Conservation (phyloP, 2,888 invertebrate species). For the Allolobophora icterica region DNA sequence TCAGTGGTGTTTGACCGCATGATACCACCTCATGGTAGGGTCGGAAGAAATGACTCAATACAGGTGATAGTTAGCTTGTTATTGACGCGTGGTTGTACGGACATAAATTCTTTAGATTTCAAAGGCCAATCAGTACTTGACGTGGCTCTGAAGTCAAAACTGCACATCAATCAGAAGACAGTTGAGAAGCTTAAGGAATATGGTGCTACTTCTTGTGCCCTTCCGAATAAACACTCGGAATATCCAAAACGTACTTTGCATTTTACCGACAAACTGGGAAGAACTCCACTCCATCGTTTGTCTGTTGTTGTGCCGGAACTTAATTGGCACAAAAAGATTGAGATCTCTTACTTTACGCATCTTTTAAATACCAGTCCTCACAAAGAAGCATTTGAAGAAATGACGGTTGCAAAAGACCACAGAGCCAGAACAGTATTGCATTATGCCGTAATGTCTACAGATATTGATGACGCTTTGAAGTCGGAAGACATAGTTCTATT, state of each 20-base stretch:
- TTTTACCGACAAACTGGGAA: neutral
- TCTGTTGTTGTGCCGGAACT: no score
- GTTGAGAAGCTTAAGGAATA: neutral
- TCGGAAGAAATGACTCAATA: neutral
- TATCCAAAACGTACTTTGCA: neutral
- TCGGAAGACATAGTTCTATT: neutral
- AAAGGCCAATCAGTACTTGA: neutral
- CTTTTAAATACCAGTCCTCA: neutral
- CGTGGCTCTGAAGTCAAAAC: neutral
- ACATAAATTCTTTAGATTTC: neutral
- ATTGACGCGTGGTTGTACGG: neutral
- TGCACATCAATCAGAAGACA: neutral
- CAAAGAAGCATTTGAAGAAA: neutral
- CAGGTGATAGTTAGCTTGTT: neutral
- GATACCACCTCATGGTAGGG: no score
- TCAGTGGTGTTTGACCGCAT: no score
- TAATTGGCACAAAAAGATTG: no score
- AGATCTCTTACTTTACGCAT: no score
- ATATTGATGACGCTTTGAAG: neutral
- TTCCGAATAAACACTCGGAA: neutral
- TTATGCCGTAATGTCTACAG: neutral
- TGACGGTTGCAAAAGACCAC: neutral
- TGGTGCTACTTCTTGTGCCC: neutral
- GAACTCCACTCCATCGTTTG: neutral
- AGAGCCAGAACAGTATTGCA: conserved; percentile 15